Percentiles rank a stretch among this genome's conserved stretches.
Evolutionary conservation across 2,797 vertebrate genomes (phyloP).

Genomic region (Sebastes miniatus): DNA sequence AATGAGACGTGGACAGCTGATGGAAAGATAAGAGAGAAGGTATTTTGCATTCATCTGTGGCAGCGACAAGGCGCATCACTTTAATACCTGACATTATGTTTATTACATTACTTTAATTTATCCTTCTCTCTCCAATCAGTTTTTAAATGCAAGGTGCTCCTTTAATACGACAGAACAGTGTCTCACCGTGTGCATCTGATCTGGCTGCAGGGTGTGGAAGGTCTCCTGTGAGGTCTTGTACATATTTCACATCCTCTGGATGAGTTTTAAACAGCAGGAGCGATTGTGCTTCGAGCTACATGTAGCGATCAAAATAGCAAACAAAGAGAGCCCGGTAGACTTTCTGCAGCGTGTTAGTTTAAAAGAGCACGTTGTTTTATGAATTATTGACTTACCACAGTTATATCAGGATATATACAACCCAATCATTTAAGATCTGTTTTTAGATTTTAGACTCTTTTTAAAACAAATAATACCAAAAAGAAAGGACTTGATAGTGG

Average conservation of each 20-base stretch:
- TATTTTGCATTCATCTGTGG: slow-evolving; percentile 31
- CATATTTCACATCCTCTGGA: slow-evolving; percentile 2
- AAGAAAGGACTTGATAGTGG: too few relatives aligned
- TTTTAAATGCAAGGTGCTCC: slow-evolving; percentile 19
- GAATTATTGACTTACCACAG: neutral
- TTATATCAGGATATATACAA: neutral
- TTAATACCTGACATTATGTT: slow-evolving; percentile 28
- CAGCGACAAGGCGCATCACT: slow-evolving; percentile 10
- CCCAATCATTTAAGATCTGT: neutral
- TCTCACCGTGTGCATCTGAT: neutral
- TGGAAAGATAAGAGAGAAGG: slow-evolving; percentile 30
- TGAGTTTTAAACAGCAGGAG: slow-evolving; percentile 1
- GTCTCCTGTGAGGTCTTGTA: slow-evolving; percentile 1
- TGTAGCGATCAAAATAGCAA: slow-evolving; percentile 1
- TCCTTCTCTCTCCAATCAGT: neutral
- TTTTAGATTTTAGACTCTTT: neutral
- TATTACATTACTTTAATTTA: neutral
- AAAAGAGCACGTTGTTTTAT: neutral
- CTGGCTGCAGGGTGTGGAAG: neutral
- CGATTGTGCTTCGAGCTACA: neutral
- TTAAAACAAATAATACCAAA: neutral
- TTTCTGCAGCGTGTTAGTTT: neutral
- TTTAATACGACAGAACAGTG: neutral
- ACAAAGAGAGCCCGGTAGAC: neutral
- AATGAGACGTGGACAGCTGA: slow-evolving; percentile 48